Evolutionary conservation across 2,888 invertebrate species (phyloP).

Genomic region (Notodonta dromedarius): DNA sequence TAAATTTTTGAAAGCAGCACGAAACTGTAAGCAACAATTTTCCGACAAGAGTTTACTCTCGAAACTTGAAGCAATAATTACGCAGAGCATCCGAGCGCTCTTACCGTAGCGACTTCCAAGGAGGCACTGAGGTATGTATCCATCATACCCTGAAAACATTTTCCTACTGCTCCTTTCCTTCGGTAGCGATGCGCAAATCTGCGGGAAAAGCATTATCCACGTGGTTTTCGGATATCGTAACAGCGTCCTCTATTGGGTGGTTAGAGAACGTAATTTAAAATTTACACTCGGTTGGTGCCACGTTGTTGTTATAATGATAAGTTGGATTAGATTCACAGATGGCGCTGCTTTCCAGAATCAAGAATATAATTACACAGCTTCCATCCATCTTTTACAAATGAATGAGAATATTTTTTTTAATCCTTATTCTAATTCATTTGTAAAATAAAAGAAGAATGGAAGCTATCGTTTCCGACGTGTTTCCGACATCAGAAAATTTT

Average conservation of each 20-base stretch:
- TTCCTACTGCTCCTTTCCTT: slow-evolving; percentile 65
- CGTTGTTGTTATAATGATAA: too few relatives aligned
- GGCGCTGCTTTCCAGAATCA: too few relatives aligned
- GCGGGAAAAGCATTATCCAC: slow-evolving; percentile 66
- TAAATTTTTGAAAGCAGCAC: slow-evolving; percentile 17
- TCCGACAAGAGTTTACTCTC: slow-evolving; percentile 47
- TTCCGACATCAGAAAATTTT: too few relatives aligned
- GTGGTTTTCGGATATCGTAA: slow-evolving; percentile 37
- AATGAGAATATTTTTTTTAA: too few relatives aligned
- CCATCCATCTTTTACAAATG: too few relatives aligned
- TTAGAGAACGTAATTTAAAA: slow-evolving; percentile 10
- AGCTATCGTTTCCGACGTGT: too few relatives aligned
- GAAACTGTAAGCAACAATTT: slow-evolving; percentile 24
- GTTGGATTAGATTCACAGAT: too few relatives aligned
- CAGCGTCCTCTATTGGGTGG: slow-evolving; percentile 52
- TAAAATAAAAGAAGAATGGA: too few relatives aligned
- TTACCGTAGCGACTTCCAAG: slow-evolving; percentile 56
- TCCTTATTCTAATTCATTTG: too few relatives aligned
- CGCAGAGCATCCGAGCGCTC: slow-evolving; percentile 39
- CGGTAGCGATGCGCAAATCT: slow-evolving; percentile 71
- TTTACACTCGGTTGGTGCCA: too few relatives aligned
- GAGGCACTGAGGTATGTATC: slow-evolving; percentile 65
- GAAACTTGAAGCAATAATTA: slow-evolving; percentile 55
- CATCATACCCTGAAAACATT: slow-evolving; percentile 58
- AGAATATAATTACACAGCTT: too few relatives aligned